Base-by-base conservation (phyloP, 2,797 vertebrate species). In the Sylvilagus floridanus region DNA sequence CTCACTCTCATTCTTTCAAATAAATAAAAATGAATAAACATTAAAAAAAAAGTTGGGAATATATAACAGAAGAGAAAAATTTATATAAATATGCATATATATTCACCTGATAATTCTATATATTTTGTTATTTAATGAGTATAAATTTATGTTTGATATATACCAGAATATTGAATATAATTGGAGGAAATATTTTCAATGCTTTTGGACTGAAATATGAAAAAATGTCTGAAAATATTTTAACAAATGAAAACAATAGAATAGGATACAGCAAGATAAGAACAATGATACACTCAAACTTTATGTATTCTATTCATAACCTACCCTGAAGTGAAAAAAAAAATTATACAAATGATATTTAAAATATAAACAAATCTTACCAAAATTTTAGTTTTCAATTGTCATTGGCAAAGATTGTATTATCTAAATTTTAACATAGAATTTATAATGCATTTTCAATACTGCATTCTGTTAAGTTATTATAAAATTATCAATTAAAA, bases 361-460 rank as follows among this genome's bases (percentile, higher is more conserved):
- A 75, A 75, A n/a, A 54, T 21, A 24, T 81, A 28, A 57, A 37
- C 30, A 17, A 17, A 16, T 77, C 75, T 81, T 60, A 85, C 17
- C 16, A 57, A 81, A 65, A 75, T n/a, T 82, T 30, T 24, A 9
- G 42, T 8, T 42, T 66, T 82, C 42, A 57, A 57, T 50, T 1
- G 37, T 26, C 71, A 42, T 69, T 35, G n/a, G 7, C 42, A 8
- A 37, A 0, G 6, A 16, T 42, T 54, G 19, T 42, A 42, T 71
- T 87, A 32, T 91, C 19, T 83, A 73, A 84, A 72, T 24, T 32
- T 88, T 79, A 73, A 68, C 26, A 54, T 47, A 90, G 28, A 78
- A 22, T 73, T 28, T 16, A 13, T 88, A 52, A 72, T 47, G 9
- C 1, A 30, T 72, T 85, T 81, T 6, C 5, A 88, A 75, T 50